These are phyloP conservation scores for Nephrotoma appendiculata DNA, from an alignment of 2,888 invertebrate species.

Conservation along the genomic window DNA sequence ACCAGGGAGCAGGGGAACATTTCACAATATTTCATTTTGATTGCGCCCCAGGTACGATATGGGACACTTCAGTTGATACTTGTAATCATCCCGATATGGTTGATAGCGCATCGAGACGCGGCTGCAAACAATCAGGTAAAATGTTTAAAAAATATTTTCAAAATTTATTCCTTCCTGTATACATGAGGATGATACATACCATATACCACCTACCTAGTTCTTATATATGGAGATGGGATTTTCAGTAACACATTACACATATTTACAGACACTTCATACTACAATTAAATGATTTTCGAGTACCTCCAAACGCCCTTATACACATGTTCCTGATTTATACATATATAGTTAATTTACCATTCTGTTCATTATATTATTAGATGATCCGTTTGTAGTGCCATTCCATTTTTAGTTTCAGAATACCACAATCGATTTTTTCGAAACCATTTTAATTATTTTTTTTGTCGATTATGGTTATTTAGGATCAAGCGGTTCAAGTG, in stretches of 20 bases:
- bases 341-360: neutral
- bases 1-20: slow-evolving; percentile 36
- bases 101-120: slow-evolving; percentile 37
- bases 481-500: neutral
- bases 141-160: neutral
- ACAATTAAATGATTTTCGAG: neutral
- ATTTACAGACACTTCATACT: neutral
- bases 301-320: neutral
- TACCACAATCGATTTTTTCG: neutral
- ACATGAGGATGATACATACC: neutral
- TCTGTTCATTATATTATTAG: neutral
- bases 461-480: neutral
- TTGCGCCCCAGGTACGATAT: slow-evolving; percentile 56
- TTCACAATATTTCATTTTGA: slow-evolving; percentile 50
- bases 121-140: slow-evolving; percentile 14
- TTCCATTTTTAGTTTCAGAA: neutral
- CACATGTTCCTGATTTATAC: neutral
- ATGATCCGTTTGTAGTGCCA: neutral
- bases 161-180: neutral
- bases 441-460: too few relatives aligned
- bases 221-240: neutral
- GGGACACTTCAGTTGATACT: slow-evolving; percentile 48
- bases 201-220: neutral
- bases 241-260: neutral
- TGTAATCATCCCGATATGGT: slow-evolving; percentile 54